These are phyloP conservation scores for Drosophila robusta DNA, from an alignment of 2,888 invertebrate genomes.

Conservation along the genomic window DNA sequence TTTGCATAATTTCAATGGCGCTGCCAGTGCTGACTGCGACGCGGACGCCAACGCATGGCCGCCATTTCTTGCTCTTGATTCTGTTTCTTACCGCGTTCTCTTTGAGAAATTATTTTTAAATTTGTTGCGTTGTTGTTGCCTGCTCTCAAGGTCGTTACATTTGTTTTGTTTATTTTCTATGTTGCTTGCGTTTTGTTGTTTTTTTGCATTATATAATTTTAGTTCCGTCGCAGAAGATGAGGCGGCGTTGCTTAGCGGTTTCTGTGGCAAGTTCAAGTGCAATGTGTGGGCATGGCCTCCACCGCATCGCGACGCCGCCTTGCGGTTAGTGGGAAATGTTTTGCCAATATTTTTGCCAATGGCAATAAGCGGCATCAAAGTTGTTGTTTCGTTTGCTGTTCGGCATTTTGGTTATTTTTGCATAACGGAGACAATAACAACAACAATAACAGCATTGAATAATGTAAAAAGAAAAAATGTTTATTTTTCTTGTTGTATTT, in stretches of 20 bases:
- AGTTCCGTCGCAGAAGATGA: conserved; percentile 57
- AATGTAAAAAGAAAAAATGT: conserved; percentile 31
- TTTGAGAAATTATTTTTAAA: conserved; percentile 79
- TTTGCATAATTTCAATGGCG: conserved; percentile 73
- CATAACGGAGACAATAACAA: conserved; percentile 44
- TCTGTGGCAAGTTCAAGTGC: conserved; percentile 77
- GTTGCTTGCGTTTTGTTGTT: conserved; percentile 32
- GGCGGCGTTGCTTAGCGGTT: conserved; percentile 51
- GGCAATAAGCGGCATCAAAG: conserved; percentile 55
- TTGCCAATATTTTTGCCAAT: conserved; percentile 77
- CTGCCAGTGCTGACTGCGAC: conserved; percentile 23
- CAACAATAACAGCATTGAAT: conserved; percentile 17
- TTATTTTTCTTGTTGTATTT: conserved; percentile 13
- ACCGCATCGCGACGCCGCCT: conserved; percentile 2
- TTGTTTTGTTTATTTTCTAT: conserved; percentile 70
- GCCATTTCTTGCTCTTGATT: conserved; percentile 67
- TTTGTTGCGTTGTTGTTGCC: conserved; percentile 55
- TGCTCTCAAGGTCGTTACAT: conserved; percentile 73
- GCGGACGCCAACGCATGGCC: conserved; percentile 51
- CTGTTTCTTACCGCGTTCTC: conserved; percentile 54
- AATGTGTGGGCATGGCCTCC: conserved; percentile 37
- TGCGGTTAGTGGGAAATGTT: conserved; percentile 66
- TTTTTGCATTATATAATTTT: conserved; percentile 71
- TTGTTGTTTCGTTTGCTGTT: conserved; percentile 21
- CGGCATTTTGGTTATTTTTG: conserved; percentile 50